phyloP scores from a whole-genome alignment of 2,888 invertebrate species.

The Branchellion lobata region DNA sequence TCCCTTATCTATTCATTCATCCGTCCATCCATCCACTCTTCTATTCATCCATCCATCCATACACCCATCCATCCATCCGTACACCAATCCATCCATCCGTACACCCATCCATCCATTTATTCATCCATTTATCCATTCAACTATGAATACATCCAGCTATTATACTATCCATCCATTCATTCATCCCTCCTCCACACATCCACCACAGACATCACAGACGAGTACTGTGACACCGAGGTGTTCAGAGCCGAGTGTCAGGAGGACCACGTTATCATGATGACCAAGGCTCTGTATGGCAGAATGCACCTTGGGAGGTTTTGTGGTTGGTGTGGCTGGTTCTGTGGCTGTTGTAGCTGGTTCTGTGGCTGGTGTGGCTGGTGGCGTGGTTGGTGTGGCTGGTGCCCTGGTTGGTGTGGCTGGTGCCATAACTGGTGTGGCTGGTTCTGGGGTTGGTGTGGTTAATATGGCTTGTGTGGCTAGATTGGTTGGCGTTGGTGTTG shows the following conservation, averaged over 20 bases:
- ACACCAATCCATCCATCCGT: background rate
- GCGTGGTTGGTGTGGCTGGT: conserved; percentile 12
- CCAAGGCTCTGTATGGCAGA: conserved; percentile 39
- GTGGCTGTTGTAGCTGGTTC: background rate
- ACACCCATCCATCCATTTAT: background rate
- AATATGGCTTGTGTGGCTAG: background rate
- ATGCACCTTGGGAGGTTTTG: conserved; percentile 41
- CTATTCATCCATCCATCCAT: too few species aligned
- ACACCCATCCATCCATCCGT: too few species aligned
- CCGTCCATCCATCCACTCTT: too few species aligned
- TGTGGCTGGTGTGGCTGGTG: too few species aligned
- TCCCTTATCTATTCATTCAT: too few species aligned
- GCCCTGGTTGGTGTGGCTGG: conserved; percentile 6
- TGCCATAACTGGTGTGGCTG: background rate
- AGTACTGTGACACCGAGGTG: conserved; percentile 47
- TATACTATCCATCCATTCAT: background rate
- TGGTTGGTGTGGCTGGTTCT: too few species aligned
- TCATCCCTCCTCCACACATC: conserved; percentile 23
- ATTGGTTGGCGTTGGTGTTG: background rate
- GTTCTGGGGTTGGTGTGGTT: background rate
- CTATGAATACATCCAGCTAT: too few species aligned
- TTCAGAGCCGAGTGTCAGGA: conserved; percentile 43
- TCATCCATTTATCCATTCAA: background rate
- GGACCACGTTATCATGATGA: conserved; percentile 41
- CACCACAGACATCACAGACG: conserved; percentile 15